Conservation (phyloP, 2,888 invertebrate species). For the Papilio elwesi region DNA sequence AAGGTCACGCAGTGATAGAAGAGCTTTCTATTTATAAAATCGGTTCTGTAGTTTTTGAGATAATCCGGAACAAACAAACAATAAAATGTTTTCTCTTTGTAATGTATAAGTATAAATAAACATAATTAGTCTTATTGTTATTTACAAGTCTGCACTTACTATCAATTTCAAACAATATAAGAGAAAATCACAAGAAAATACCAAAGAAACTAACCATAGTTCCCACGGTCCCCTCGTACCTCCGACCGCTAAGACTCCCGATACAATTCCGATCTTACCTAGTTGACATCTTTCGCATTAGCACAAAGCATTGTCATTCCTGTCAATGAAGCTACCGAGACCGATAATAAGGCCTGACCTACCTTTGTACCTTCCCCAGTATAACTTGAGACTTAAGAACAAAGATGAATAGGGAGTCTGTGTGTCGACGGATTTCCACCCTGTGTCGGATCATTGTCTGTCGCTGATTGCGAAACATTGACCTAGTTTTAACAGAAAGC, state of each 20-base stretch:
- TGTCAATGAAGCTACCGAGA: neutral
- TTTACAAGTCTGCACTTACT: neutral
- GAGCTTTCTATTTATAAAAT: too few relatives aligned
- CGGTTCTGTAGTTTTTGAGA: too few relatives aligned
- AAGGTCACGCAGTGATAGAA: too few relatives aligned
- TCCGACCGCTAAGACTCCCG: neutral
- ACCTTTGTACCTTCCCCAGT: slow-evolving; percentile 8
- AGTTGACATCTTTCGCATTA: slow-evolving; percentile 27
- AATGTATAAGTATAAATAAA: too few relatives aligned
- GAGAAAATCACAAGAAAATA: slow-evolving; percentile 4
- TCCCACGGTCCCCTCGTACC: slow-evolving; percentile 10
- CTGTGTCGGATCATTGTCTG: slow-evolving; percentile 26
- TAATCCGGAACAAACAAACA: too few relatives aligned
- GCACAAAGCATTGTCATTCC: slow-evolving; percentile 29
- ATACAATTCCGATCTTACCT: slow-evolving; percentile 18
- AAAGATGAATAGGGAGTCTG: slow-evolving; percentile 13
- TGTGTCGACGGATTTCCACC: slow-evolving; percentile 20
- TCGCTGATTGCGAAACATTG: slow-evolving; percentile 34
- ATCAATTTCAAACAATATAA: neutral
- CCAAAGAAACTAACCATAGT: slow-evolving; percentile 1
- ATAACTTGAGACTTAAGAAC: slow-evolving; percentile 6
- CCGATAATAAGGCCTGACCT: slow-evolving; percentile 7
- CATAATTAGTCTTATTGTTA: neutral
- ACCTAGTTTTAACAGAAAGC: slow-evolving; percentile 27
- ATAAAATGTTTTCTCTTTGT: too few relatives aligned